Percentiles rank a stretch among this genome's conserved stretches.
These are phyloP conservation scores for Trisateles emortualis DNA, from an alignment of 2,888 invertebrate genomes.

Conservation along the genomic window DNA sequence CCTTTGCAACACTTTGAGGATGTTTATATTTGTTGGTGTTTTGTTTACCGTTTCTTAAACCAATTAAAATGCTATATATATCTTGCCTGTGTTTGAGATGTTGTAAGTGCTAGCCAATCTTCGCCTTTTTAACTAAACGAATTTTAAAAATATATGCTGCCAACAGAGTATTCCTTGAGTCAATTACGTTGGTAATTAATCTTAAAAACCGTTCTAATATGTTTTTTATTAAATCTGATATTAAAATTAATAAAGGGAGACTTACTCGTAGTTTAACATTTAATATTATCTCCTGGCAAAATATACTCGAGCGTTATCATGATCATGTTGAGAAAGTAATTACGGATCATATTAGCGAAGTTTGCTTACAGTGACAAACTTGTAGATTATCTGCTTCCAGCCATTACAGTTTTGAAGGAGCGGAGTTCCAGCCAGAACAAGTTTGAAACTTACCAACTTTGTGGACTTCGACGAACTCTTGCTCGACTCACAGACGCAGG, in stretches of 20 bases:
- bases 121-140: too few species aligned
- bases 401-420: conserved; percentile 74
- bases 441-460: conserved; percentile 67
- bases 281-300: conserved; percentile 28
- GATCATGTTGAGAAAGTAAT: conserved; percentile 64
- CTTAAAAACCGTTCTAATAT: background rate
- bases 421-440: conserved; percentile 64
- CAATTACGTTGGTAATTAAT: background rate
- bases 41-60: too few species aligned
- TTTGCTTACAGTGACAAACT: conserved; percentile 72
- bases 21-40: too few species aligned
- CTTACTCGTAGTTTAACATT: conserved; percentile 21
- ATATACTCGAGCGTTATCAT: conserved; percentile 43
- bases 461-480: conserved; percentile 62
- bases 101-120: too few species aligned
- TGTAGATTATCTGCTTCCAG: conserved; percentile 74
- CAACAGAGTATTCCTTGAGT: background rate
- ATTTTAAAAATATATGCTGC: too few species aligned
- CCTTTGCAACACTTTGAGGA: background rate
- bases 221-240: conserved; percentile 11
- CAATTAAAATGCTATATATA: too few species aligned
- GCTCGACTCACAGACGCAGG: conserved; percentile 49
- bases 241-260: conserved; percentile 19
- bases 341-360: conserved; percentile 68
- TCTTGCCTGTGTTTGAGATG: too few species aligned